A percentile compares a stretch with the other conserved stretches of the same genome.
Evolutionary conservation across 2,888 invertebrate species (phyloP).

Genomic region (Oeneis ivallda): DNA sequence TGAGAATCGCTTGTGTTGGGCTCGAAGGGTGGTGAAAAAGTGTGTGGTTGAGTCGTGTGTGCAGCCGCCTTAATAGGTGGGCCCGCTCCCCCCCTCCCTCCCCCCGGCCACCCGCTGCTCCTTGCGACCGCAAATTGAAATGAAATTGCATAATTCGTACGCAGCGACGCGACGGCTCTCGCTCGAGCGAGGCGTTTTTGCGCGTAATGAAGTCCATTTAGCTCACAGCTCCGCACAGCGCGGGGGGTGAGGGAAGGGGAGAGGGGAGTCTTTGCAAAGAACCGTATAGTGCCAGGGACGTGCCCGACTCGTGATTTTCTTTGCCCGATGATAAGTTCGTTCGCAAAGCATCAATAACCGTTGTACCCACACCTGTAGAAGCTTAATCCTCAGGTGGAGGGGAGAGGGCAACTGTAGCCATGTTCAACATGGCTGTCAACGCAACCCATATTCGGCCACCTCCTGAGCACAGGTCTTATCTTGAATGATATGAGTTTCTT

Average conservation of each 20-base stretch:
- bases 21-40: conserved; percentile 63
- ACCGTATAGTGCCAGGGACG: neutral
- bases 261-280: neutral
- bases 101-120: conserved; percentile 43
- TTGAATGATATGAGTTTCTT: too few relatives aligned
- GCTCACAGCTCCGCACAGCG: neutral
- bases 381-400: too few relatives aligned
- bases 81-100: conserved; percentile 40
- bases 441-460: too few relatives aligned
- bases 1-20: conserved; percentile 49
- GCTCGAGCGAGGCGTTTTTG: conserved; percentile 6
- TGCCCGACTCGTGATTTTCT: neutral
- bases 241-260: neutral
- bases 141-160: conserved; percentile 76
- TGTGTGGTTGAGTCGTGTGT: conserved; percentile 65
- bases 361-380: too few relatives aligned
- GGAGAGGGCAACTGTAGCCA: too few relatives aligned
- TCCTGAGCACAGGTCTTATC: too few relatives aligned
- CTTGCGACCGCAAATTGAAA: conserved; percentile 70
- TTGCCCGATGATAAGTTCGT: too few relatives aligned
- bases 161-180: conserved; percentile 34
- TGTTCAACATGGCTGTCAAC: too few relatives aligned
- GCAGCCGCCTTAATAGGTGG: conserved; percentile 62
- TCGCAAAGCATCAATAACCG: too few relatives aligned
- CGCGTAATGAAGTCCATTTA: neutral